Conservation (phyloP, 2,888 invertebrate species). For the Creontiades dilutus region DNA sequence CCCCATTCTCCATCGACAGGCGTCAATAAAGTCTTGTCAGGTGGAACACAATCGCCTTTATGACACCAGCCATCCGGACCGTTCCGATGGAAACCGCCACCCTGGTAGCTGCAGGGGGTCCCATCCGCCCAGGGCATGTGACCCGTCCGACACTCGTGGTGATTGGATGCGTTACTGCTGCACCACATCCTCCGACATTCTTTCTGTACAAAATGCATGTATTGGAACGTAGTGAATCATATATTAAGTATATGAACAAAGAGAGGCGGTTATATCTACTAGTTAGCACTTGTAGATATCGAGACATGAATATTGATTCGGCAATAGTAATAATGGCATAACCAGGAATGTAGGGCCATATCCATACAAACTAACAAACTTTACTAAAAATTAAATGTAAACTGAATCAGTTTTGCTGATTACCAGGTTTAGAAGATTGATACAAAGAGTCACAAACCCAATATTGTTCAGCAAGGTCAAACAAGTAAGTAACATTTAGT, state of each 20-base stretch:
- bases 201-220: conserved; percentile 79
- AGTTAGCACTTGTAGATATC: too few species aligned
- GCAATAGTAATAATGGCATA: too few species aligned
- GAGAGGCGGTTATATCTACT: too few species aligned
- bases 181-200: conserved; percentile 90
- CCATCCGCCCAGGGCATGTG: conserved; percentile 95
- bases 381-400: too few species aligned
- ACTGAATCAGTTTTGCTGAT: too few species aligned
- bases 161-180: conserved; percentile 79
- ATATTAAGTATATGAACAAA: background rate
- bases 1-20: conserved; percentile 84
- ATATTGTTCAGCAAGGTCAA: too few species aligned
- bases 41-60: conserved; percentile 85
- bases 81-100: background rate
- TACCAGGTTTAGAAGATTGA: too few species aligned
- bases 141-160: conserved; percentile 84
- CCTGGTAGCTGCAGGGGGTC: conserved; percentile 82
- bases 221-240: background rate
- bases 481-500: too few species aligned
- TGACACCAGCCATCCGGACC: conserved; percentile 83
- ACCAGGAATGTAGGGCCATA: too few species aligned
- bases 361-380: too few species aligned
- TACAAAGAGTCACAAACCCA: too few species aligned
- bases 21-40: conserved; percentile 80
- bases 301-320: too few species aligned